Evolutionary conservation across 2,888 invertebrate genomes (phyloP), one percentile per base, ranked within the genome.

Genomic region (Pammene aurita): DNA sequence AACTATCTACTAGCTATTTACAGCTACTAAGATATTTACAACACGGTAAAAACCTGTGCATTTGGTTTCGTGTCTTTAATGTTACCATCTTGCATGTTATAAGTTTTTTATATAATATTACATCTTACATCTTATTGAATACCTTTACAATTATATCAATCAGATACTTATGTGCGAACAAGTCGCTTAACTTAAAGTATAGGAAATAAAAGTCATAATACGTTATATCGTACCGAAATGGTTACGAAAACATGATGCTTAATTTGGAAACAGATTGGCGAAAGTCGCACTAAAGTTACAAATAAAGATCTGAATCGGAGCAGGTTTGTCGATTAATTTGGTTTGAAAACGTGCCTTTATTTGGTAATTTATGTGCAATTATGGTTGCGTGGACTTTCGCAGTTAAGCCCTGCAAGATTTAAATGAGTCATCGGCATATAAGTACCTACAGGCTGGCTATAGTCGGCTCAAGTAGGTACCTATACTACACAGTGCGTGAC

Each of bases 181-280:
- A 52, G 2, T 54, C n/a, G 35, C 13, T 54, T 7, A n/a, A 5
- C 0, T 54, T n/a, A 7, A n/a, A 54, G 10, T n/a, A 0, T 7
- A 34, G 52, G 9, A 52, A 38, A 38, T 38, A 38, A 38, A 54
- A 34, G n/a, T 26, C 7, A 35, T 46, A 55, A 48, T 41, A 41
- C 41, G 34, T 41, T 48, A 56, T 56, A 62, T 57, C 56, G 56
- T 42, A 16, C 50, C 41, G 10, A 14, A 52, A 50, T 68, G 44
- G 38, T 58, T 64, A 68, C 57, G 54, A 54, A 52, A 58, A 64
- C 58, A 46, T 54, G 57, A 64, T 52, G n/a, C 50, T 64, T 46
- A 64, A 60, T 69, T 58, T 64, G 68, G 68, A 69, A 60, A 60
- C 68, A 60, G n/a, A 69, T 69, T 69, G 68, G 68, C 54, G 68